A percentile compares a stretch with the other conserved stretches of the same genome.
Conservation (phyloP, 2,888 invertebrate genomes). For the Malacosoma neustria region DNA sequence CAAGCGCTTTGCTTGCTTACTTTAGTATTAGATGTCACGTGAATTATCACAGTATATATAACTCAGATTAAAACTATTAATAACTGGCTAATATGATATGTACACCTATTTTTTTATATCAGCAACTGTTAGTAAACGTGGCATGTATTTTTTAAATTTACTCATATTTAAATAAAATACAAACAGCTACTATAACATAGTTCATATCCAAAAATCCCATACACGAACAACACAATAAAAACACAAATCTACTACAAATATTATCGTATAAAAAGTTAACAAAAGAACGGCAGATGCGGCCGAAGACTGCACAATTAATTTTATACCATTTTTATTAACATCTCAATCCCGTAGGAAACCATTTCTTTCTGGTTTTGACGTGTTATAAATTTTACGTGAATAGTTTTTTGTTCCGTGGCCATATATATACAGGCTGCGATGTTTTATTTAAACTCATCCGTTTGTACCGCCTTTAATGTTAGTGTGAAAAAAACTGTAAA, state of each 20-base stretch:
- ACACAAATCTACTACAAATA: constrained; percentile 18
- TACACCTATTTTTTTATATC: no score
- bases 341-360: constrained; percentile 67
- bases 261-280: constrained; percentile 36
- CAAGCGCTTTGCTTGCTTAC: no score
- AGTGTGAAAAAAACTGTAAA: no score
- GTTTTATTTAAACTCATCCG: constrained; percentile 29
- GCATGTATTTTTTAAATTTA: no score
- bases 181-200: no score
- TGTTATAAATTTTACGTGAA: constrained; percentile 64
- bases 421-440: constrained; percentile 34
- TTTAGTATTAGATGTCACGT: no score
- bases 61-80: no score
- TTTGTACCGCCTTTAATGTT: no score
- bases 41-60: no score
- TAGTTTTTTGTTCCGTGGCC: constrained; percentile 40
- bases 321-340: constrained; percentile 54
- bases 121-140: no score
- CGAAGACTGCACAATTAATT: constrained; percentile 62
- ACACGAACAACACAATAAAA: constrained; percentile 12
- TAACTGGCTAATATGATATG: no score
- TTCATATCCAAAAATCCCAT: not conserved
- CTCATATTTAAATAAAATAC: no score
- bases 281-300: constrained; percentile 58
- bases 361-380: constrained; percentile 68